Percentiles rank a stretch among this genome's conserved stretches.
Conservation (phyloP, 2,797 vertebrate genomes). For the Rhinatrema bivittatum region DNA sequence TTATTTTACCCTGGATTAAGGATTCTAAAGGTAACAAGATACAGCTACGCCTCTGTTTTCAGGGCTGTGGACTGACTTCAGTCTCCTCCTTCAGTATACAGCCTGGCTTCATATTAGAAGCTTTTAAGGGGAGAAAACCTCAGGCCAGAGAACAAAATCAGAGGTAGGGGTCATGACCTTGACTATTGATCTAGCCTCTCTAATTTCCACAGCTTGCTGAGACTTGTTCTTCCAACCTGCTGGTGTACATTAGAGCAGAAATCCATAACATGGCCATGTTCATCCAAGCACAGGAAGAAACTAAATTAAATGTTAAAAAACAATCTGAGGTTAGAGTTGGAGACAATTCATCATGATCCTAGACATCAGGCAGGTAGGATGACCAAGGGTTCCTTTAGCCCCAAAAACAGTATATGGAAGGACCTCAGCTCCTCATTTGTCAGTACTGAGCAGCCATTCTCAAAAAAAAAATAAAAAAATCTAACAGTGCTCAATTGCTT, state of each 20-base stretch:
- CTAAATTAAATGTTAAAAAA: constrained; percentile 99
- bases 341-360: constrained; percentile 97
- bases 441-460: constrained; percentile 55
- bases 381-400: constrained; percentile 65
- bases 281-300: constrained; percentile 99
- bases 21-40: constrained; percentile 25
- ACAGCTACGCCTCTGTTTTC: constrained; percentile 6
- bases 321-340: constrained; percentile 89
- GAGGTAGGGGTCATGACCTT: constrained; percentile 79
- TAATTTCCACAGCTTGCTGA: constrained; percentile 92
- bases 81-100: no score
- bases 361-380: constrained; percentile 75
- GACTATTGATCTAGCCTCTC: constrained; percentile 92
- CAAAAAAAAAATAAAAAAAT: constrained; percentile 65
- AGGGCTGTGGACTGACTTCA: no score
- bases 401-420: constrained; percentile 58
- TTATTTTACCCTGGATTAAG: constrained; percentile 17
- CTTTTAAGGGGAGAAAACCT: constrained; percentile 61
- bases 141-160: constrained; percentile 59
- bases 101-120: constrained; percentile 44
- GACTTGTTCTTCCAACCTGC: constrained; percentile 81
- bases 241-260: constrained; percentile 96
- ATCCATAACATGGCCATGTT: constrained; percentile 96
- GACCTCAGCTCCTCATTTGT: constrained; percentile 62
- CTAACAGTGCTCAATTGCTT: constrained; percentile 68